Evolutionary conservation across 2,888 invertebrate species (phyloP), one percentile per base, ranked within the genome.

Genomic region (Tyria jacobaeae): DNA sequence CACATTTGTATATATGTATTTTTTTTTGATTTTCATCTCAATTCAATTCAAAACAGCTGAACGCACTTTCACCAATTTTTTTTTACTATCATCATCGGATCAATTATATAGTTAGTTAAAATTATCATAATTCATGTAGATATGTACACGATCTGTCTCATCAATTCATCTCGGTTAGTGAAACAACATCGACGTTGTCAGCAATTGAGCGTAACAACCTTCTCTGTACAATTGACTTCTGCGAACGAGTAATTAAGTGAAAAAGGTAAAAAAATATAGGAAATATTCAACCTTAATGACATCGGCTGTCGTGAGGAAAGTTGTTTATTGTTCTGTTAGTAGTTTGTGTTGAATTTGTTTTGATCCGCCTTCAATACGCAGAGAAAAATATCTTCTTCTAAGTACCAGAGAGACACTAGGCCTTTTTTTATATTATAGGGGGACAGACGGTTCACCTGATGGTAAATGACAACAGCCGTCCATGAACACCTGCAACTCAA

Each of bases 291-390:
- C 47, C n/a, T 37, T 24, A 35, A 24, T 35, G 35, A 56, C 47
- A 47, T 10, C 34, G 34, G 24, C 21, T 47, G 24, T 56, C 21
- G n/a, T 41, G 53, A 53, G 53, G 39, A 53, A 41, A 53, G 53
- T 53, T 39, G 52, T 56, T 34, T 47, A 52, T 52, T 39, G 52
- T 12, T 51, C 34, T 51, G 14, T 34, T 7, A 9, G n/a, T 21
- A 21, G 21, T 34, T n/a, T n/a, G n/a, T n/a, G 51, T 14, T 21
- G 34, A 14, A 14, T 51, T 21, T 2, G 35, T n/a, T 31, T 21
- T 14, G 21, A 17, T 34, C 9, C 9, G 21, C 17, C 6, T 34
- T 17, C 14, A 34, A 31, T 47, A 1, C 10, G 35, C 3, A 34
- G 34, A 9, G 9, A 34, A 10, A 10, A 34, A 34, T 10, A 10